Evolutionary conservation across 2,888 invertebrate genomes (phyloP), one percentile per base, ranked within the genome.

Genomic region (Epirrita christyi): DNA sequence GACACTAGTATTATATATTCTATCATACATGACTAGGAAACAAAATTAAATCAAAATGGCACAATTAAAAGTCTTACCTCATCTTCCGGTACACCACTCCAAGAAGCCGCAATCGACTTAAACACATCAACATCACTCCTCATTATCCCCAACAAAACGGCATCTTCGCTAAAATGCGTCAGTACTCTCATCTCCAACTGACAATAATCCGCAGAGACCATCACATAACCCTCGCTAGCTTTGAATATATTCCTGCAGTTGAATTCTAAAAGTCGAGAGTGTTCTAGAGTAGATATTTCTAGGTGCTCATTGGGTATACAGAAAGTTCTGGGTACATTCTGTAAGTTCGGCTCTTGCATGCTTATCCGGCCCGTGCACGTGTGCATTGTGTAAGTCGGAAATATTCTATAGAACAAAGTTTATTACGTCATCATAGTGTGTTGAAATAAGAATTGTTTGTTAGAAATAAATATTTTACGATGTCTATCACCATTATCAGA

Each of bases 131-230:
- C 94, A 50, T 93, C 85, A 0, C 93, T 92, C 42, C 87, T 91
- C 94, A 96, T 94, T 40, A 96, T 95, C 41, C 88, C 82, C 46
- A 95, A 91, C 36, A 99, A 87, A 43, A 93, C 92, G 6, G 84
- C 67, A 86, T 99, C 99, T 63, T 93, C 90, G 7, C 97, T 97
- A 60, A 98, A 94, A 87, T 99, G 98, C 13, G 99, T 97, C 70
- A 99, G 89, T 58, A 99, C 94, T 68, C 99, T 93, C 83, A 99
- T 93, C 88, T 99, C 99, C 60, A 99, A 82, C 85, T 99, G 99
- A 71, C 98, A 98, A 88, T 98, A 99, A 91, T 99, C 99, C 0
- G 98, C 98, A 0, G 98, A 96, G 43, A 99, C 84, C 52, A 99
- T 88, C 43, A 96, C 85, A 62, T 88, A 93, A 0, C 93, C 94